Evolutionary conservation across 1,140 invertebrate species (phyloP).

Genomic region (Ips typographus): DNA sequence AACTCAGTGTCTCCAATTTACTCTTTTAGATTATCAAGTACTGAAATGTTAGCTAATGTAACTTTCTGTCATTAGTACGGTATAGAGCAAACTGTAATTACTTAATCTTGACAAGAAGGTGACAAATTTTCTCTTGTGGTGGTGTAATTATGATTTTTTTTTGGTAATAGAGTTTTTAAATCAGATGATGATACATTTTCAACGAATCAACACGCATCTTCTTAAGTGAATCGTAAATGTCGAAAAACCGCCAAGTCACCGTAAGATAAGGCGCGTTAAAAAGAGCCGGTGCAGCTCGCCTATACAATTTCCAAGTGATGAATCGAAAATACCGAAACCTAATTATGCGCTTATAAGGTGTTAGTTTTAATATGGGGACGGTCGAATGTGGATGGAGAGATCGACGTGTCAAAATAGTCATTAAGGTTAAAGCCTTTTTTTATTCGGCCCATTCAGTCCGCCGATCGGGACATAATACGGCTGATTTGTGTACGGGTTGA

Average conservation of each 20-base stretch:
- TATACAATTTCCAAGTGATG: slow-evolving; percentile 25
- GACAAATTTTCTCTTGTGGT: too few relatives aligned
- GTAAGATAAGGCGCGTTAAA: slow-evolving; percentile 8
- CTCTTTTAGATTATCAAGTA: too few relatives aligned
- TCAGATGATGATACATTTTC: too few relatives aligned
- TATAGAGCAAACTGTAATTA: too few relatives aligned
- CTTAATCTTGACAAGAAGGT: too few relatives aligned
- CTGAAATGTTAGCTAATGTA: too few relatives aligned
- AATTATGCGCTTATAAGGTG: slow-evolving; percentile 28
- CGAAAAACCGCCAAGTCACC: slow-evolving; percentile 19
- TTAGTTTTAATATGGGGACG: slow-evolving; percentile 22
- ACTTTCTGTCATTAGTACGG: too few relatives aligned
- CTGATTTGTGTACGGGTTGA: neutral
- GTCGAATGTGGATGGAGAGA: slow-evolving; percentile 13
- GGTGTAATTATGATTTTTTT: too few relatives aligned
- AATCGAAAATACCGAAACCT: slow-evolving; percentile 23
- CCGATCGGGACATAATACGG: neutral
- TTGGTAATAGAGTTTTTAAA: too few relatives aligned
- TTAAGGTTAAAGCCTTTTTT: slow-evolving; percentile 16
- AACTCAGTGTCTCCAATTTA: too few relatives aligned
- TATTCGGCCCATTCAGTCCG: slow-evolving; percentile 4
- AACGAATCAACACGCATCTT: neutral
- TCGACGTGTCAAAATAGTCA: slow-evolving; percentile 28
- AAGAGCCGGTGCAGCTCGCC: neutral
- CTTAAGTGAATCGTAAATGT: slow-evolving; percentile 19